Evolutionary conservation across 2,113 vertebrate genomes (phyloP).

Genomic region (Sebastes fasciatus): DNA sequence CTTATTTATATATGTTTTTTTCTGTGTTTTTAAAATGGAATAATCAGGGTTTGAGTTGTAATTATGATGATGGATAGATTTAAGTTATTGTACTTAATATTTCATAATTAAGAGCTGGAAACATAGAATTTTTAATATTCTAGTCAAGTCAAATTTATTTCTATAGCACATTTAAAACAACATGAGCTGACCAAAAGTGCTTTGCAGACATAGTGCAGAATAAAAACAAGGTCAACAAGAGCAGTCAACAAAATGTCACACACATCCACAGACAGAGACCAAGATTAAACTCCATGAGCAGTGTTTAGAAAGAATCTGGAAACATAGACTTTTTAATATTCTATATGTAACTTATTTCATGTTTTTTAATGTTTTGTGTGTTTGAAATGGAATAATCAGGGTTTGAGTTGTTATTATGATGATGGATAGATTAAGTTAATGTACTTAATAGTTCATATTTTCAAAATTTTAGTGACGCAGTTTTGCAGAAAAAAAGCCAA

Average conservation of each 20-base stretch:
- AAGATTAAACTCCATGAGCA: too few relatives aligned
- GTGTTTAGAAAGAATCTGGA: too few relatives aligned
- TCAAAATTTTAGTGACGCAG: constrained; percentile 23
- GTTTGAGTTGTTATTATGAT: not conserved
- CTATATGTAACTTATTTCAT: not conserved
- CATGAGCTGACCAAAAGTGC: too few relatives aligned
- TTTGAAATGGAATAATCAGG: not conserved
- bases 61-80: not conserved
- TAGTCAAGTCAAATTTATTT: too few relatives aligned
- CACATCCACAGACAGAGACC: too few relatives aligned
- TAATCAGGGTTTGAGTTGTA: not conserved
- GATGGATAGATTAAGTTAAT: too few relatives aligned
- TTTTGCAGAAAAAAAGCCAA: not conserved
- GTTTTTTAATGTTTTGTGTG: not conserved
- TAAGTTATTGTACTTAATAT: not conserved
- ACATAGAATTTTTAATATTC: not conserved
- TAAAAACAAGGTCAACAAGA: too few relatives aligned
- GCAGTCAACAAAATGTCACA: too few relatives aligned
- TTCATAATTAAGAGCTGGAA: not conserved
- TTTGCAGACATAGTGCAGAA: too few relatives aligned
- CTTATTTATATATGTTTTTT: not conserved
- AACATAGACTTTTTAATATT: not conserved
- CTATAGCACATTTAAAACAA: too few relatives aligned
- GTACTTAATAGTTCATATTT: not conserved
- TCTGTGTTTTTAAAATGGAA: not conserved